phyloP scores from a whole-genome alignment of 2,888 invertebrate species.

The Neuroscelio doddi region DNA sequence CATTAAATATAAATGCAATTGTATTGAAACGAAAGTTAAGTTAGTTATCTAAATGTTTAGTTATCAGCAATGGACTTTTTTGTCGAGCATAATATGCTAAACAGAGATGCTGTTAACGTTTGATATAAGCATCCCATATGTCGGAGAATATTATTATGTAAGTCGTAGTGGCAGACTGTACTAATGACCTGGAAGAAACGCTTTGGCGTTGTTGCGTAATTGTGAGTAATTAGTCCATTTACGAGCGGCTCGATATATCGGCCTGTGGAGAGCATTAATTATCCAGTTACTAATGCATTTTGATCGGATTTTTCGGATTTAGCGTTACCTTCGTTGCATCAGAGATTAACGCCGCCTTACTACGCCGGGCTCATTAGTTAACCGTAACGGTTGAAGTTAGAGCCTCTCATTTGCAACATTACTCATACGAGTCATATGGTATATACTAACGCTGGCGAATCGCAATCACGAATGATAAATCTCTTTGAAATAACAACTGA shows the following conservation, averaged over 20 bases:
- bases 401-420: constrained; percentile 55
- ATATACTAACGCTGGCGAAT: constrained; percentile 12
- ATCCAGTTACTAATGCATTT: constrained; percentile 64
- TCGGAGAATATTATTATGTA: constrained; percentile 55
- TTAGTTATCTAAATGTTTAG: too few species aligned
- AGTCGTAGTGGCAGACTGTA: constrained; percentile 49
- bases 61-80: too few species aligned
- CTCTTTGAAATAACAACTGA: background rate
- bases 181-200: constrained; percentile 58
- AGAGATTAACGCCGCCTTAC: constrained; percentile 61
- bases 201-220: constrained; percentile 54
- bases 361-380: constrained; percentile 59
- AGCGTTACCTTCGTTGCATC: constrained; percentile 57
- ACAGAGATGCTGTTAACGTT: constrained; percentile 3
- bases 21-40: too few species aligned
- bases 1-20: too few species aligned
- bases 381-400: constrained; percentile 51
- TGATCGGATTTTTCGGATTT: constrained; percentile 57
- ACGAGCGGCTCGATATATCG: constrained; percentile 49
- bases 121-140: background rate
- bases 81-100: too few species aligned
- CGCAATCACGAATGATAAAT: constrained; percentile 35
- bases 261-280: constrained; percentile 56
- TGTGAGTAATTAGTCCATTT: constrained; percentile 65
- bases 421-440: constrained; percentile 29